A percentile compares a stretch with the other conserved stretches of the same genome.
Evolutionary conservation across 2,797 vertebrate species (phyloP).

Genomic region (Xenentodon cancila): DNA sequence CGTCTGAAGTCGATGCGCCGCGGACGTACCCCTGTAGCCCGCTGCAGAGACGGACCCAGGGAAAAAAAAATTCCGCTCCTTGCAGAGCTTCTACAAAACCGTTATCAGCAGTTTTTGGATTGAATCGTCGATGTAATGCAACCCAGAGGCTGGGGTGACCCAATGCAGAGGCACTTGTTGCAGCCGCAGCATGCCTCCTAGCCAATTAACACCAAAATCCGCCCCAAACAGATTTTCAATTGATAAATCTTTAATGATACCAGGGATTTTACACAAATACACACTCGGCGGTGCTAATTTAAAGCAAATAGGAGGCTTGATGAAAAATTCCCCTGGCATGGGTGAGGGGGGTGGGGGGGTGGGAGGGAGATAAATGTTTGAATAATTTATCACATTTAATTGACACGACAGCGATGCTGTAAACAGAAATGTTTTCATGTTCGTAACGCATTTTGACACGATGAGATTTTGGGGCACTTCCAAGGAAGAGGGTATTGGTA

Average conservation of each 20-base stretch:
- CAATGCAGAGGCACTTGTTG: slow-evolving; percentile 74
- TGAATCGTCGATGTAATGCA: background rate
- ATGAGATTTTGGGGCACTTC: slow-evolving; percentile 82
- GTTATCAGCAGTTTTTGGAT: background rate
- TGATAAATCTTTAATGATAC: slow-evolving; percentile 99
- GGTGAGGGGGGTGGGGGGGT: slow-evolving; percentile 31
- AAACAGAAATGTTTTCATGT: slow-evolving; percentile 95
- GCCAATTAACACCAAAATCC: slow-evolving; percentile 94
- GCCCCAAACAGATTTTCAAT: slow-evolving; percentile 94
- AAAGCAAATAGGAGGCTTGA: slow-evolving; percentile 97
- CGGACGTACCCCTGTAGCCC: too few species aligned
- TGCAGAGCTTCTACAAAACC: background rate
- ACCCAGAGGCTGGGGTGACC: background rate
- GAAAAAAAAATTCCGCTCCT: background rate
- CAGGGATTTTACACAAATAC: slow-evolving; percentile 95
- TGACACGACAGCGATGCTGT: slow-evolving; percentile 86
- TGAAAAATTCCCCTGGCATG: slow-evolving; percentile 93
- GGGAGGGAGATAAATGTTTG: slow-evolving; percentile 89
- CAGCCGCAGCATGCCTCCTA: slow-evolving; percentile 78
- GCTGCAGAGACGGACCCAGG: too few species aligned
- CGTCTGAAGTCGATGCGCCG: too few species aligned
- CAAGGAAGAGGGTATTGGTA: slow-evolving; percentile 61
- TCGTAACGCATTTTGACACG: slow-evolving; percentile 84
- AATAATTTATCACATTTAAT: slow-evolving; percentile 95
- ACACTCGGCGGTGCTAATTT: slow-evolving; percentile 95